These are phyloP conservation scores for Nomada goodeniana DNA, from an alignment of 2,888 invertebrate species.

Conservation along the genomic window DNA sequence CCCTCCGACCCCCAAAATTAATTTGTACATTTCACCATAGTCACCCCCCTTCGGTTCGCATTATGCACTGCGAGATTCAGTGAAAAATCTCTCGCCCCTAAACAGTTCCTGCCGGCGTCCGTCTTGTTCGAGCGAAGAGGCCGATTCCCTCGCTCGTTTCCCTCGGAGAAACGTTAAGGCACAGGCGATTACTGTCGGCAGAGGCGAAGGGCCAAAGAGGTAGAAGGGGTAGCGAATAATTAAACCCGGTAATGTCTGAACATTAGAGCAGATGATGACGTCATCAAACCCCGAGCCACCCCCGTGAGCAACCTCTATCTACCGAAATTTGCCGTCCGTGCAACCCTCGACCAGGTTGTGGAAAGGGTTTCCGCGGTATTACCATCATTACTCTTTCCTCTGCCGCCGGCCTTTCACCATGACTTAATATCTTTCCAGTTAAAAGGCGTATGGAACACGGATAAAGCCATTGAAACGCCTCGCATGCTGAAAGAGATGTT, in stretches of 20 bases:
- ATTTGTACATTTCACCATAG: not conserved
- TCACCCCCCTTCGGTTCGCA: not conserved
- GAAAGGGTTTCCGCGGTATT: constrained; percentile 69
- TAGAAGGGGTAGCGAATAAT: constrained; percentile 72
- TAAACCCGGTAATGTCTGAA: constrained; percentile 77
- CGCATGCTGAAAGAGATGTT: not conserved
- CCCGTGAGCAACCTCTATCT: constrained; percentile 51
- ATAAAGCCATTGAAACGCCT: constrained; percentile 51
- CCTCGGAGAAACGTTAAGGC: constrained; percentile 50
- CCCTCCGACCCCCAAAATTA: not conserved
- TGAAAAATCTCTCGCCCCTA: not conserved
- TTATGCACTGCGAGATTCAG: not conserved
- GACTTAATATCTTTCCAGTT: constrained; percentile 61
- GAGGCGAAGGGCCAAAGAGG: constrained; percentile 52
- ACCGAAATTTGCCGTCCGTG: constrained; percentile 68
- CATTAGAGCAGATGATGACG: constrained; percentile 79
- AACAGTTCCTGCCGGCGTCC: not conserved
- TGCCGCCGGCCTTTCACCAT: constrained; percentile 14
- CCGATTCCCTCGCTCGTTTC: constrained; percentile 20
- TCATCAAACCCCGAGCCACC: constrained; percentile 72
- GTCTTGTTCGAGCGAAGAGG: not conserved
- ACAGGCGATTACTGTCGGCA: constrained; percentile 62
- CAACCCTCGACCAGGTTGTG: constrained; percentile 49
- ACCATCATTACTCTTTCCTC: constrained; percentile 69
- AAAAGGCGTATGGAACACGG: constrained; percentile 63